Conservation (phyloP, 2,113 vertebrate species). For the Beaufortia kweichowensis region DNA sequence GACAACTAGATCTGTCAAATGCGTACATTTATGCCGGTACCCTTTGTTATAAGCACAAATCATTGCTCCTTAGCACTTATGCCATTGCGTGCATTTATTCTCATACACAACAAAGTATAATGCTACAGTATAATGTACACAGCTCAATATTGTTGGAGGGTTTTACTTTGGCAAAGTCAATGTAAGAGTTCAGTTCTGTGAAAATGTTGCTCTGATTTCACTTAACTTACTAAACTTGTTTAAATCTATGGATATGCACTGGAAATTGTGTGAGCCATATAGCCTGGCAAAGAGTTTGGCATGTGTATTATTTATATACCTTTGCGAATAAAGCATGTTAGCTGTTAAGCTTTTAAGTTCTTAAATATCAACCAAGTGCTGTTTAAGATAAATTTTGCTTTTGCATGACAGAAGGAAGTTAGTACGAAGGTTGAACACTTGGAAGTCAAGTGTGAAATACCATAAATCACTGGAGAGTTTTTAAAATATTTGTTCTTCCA, state of each 20-base stretch:
- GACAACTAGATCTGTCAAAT: too few species aligned
- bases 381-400: too few species aligned
- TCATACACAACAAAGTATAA: too few species aligned
- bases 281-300: background rate
- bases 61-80: too few species aligned
- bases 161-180: background rate
- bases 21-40: too few species aligned
- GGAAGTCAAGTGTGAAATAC: background rate
- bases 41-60: too few species aligned
- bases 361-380: background rate
- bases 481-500: background rate
- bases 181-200: conserved; percentile 11
- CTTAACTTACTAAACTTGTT: too few species aligned
- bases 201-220: conserved; percentile 19
- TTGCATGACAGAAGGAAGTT: background rate
- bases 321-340: background rate
- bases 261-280: background rate
- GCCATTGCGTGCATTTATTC: too few species aligned
- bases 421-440: background rate
- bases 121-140: conserved; percentile 4
- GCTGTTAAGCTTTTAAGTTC: background rate
- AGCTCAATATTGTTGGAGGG: conserved; percentile 10
- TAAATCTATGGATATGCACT: background rate
- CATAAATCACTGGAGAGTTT: background rate
- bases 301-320: background rate